Evolutionary conservation across 2,888 invertebrate genomes (phyloP), one percentile per base, ranked within the genome.

Genomic region (Unio delphinus): DNA sequence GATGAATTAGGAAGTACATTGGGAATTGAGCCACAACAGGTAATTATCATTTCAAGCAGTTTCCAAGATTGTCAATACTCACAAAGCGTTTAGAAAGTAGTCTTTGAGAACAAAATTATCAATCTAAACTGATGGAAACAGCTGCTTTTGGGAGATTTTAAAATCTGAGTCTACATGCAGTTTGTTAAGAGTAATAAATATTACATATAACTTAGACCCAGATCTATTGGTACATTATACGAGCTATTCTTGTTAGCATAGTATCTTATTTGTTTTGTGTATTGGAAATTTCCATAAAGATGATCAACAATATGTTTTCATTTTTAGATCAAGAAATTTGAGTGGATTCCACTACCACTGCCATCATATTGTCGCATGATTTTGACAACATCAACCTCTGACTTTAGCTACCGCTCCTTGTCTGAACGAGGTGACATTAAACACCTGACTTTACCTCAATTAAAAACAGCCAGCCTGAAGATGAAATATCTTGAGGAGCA

Each of bases 361-460:
- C 89, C 89, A 15, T 79, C 84, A 4, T 83, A 84, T 54, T 87
- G 87, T 73, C 82, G 82, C 65, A 68, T 89, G 15, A 83, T 89
- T 28, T 64, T 87, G 57, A 85, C 86, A 28, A 84, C 86, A 1
- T 76, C 82, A 20, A 68, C 72, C 11, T 87, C 88, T 8, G 89
- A 89, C 75, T 75, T 85, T 3, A 82, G 85, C 55, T 83, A 77
- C 67, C 79, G 78, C 54, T 71, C 76, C 20, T 76, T 89, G 34
- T 68, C 70, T 7, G 72, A 73, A 57, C 80, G 89, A 34, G 71
- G 72, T 30, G 89, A 89, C 68, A 80, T 80, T 18, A 67, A 69
- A 61, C 66, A 82, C 17, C 17, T 83, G 18, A 65, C 69, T 6
- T 57, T 85, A 45, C 81, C 85, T 17, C 69, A 69, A 11, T 68